Percentiles rank a stretch among this genome's conserved stretches.
These are phyloP conservation scores for Hedychridium roseum DNA, from an alignment of 2,888 invertebrate genomes.

Conservation along the genomic window DNA sequence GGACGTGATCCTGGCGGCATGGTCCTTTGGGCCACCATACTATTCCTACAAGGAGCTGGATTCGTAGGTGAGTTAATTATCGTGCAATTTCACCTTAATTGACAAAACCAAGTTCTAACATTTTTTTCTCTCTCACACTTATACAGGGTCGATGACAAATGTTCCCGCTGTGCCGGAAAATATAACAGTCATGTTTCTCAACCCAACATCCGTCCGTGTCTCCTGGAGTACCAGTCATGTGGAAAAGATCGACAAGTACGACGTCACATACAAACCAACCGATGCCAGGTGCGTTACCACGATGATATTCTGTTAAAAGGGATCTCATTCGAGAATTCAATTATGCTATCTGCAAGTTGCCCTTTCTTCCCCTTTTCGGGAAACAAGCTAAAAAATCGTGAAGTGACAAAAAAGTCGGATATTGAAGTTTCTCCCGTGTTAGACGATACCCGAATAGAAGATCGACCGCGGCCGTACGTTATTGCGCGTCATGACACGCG, in stretches of 20 bases:
- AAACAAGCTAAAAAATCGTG: too few relatives aligned
- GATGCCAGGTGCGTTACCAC: conserved; percentile 82
- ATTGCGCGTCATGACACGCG: too few relatives aligned
- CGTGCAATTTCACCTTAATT: background rate
- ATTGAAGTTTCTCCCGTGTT: too few relatives aligned
- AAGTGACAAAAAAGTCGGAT: too few relatives aligned
- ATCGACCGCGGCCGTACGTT: too few relatives aligned
- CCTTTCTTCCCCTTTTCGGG: too few relatives aligned
- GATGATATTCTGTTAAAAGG: too few relatives aligned
- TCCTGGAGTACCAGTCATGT: conserved; percentile 83
- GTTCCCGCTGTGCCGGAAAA: conserved; percentile 82
- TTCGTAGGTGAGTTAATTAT: conserved; percentile 64
- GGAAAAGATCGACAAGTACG: conserved; percentile 86
- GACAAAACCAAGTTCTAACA: background rate
- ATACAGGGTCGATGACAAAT: conserved; percentile 83
- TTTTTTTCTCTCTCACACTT: too few relatives aligned
- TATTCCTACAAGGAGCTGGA: conserved; percentile 69
- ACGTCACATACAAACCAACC: conserved; percentile 89
- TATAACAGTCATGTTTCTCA: conserved; percentile 87
- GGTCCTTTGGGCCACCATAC: conserved; percentile 69
- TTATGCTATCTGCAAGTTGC: too few relatives aligned
- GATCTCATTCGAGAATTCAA: too few relatives aligned
- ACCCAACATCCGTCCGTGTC: conserved; percentile 84
- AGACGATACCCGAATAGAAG: too few relatives aligned
- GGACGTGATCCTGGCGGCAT: conserved; percentile 68